Evolutionary conservation across 1,140 invertebrate genomes (phyloP).

Genomic region (Eriosoma lanigerum): DNA sequence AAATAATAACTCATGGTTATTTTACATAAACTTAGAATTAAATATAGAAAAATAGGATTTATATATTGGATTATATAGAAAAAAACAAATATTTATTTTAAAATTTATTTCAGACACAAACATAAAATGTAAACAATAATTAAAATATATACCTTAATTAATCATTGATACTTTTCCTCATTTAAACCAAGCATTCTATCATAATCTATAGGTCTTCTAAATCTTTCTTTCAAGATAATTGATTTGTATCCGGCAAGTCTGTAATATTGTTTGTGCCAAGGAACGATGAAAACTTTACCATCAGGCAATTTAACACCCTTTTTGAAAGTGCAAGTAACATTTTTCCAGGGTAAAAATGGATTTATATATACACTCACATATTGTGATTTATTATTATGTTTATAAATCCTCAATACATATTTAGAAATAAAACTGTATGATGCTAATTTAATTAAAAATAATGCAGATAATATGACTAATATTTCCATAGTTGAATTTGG

Average conservation of each 20-base stretch:
- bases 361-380: constrained; percentile 25
- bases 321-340: not conserved
- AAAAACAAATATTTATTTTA: not conserved
- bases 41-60: too few species aligned
- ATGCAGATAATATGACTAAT: not conserved
- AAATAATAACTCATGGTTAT: too few species aligned
- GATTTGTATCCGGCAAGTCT: constrained; percentile 31
- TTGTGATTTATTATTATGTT: constrained; percentile 6
- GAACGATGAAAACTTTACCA: not conserved
- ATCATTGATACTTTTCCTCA: not conserved
- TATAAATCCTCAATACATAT: constrained; percentile 36
- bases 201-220: constrained; percentile 40
- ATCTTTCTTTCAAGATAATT: constrained; percentile 38
- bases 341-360: constrained; percentile 45
- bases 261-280: constrained; percentile 43
- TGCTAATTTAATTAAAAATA: constrained; percentile 14
- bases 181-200: constrained; percentile 30
- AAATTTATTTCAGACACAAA: not conserved
- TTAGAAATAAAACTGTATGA: constrained; percentile 44
- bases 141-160: not conserved
- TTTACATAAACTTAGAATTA: too few species aligned
- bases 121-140: not conserved
- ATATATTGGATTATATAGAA: too few species aligned
- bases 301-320: constrained; percentile 22
- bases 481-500: not conserved